A percentile compares a stretch with the other conserved stretches of the same genome.
Evolutionary conservation across 2,113 vertebrate genomes (phyloP).

Genomic region (Silurus asotus): DNA sequence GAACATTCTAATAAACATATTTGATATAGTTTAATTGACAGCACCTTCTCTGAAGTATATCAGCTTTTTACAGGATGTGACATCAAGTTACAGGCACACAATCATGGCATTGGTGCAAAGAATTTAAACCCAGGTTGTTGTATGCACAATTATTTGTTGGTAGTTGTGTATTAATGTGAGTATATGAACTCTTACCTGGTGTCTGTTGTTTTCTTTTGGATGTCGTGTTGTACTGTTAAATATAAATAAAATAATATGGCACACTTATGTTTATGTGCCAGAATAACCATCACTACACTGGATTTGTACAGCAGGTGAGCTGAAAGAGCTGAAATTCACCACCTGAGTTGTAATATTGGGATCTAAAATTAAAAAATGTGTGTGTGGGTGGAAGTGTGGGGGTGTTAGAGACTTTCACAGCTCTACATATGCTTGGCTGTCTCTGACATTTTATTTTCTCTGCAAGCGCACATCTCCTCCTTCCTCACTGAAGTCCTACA

Average conservation of each 20-base stretch:
- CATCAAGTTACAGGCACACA: background rate
- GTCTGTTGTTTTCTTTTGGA: background rate
- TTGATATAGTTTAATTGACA: background rate
- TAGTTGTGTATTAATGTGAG: background rate
- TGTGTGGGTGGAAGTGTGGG: background rate
- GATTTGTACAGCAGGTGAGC: background rate
- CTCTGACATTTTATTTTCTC: slow-evolving; percentile 16
- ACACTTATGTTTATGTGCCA: background rate
- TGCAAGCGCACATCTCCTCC: background rate
- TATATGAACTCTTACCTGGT: background rate
- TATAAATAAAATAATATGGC: too few species aligned
- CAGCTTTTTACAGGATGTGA: background rate
- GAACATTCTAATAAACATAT: background rate
- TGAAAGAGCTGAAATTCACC: background rate
- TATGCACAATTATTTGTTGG: background rate
- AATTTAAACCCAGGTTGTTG: background rate
- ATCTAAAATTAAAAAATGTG: background rate
- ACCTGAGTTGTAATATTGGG: background rate
- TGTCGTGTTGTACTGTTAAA: too few species aligned
- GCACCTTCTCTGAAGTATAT: background rate
- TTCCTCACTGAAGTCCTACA: slow-evolving; percentile 14
- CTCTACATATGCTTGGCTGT: slow-evolving; percentile 16
- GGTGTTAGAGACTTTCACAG: background rate
- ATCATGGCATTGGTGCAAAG: background rate
- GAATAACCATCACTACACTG: background rate